phyloP scores from a whole-genome alignment of 2,888 invertebrate genomes.

The Galeruca laticollis region DNA sequence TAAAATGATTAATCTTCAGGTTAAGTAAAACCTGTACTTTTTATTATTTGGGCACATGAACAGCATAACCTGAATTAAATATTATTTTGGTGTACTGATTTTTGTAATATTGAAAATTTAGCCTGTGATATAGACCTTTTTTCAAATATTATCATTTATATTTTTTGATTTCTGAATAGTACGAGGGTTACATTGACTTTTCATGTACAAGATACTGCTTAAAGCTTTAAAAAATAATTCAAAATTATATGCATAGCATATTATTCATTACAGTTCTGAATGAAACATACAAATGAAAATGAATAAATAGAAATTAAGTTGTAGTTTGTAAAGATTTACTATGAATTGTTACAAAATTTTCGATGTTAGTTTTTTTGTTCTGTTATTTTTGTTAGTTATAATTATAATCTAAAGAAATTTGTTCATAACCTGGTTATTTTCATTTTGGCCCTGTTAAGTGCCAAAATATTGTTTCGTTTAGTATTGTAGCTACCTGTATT shows the following conservation, averaged over 20 bases:
- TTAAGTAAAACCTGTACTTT: not conserved
- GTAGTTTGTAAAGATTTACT: too few relatives aligned
- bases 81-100: slow-evolving; percentile 34
- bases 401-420: too few relatives aligned
- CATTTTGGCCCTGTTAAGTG: too few relatives aligned
- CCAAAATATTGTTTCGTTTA: too few relatives aligned
- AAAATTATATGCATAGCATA: slow-evolving; percentile 33
- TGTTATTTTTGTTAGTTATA: too few relatives aligned
- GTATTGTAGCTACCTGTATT: too few relatives aligned
- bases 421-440: too few relatives aligned
- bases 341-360: slow-evolving; percentile 25
- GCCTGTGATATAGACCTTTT: slow-evolving; percentile 64
- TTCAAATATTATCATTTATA: slow-evolving; percentile 49
- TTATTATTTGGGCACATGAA: not conserved
- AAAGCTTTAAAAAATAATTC: not conserved
- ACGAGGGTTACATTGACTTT: slow-evolving; percentile 49
- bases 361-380: slow-evolving; percentile 6
- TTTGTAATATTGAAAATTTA: slow-evolving; percentile 52
- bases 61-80: too few relatives aligned
- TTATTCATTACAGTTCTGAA: slow-evolving; percentile 36
- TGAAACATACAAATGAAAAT: not conserved
- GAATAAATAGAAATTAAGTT: not conserved
- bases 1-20: not conserved
- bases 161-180: slow-evolving; percentile 40
- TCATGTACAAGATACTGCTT: slow-evolving; percentile 20